Base-by-base conservation (phyloP, 2,113 vertebrate species). In the Nesogale talazaci region DNA sequence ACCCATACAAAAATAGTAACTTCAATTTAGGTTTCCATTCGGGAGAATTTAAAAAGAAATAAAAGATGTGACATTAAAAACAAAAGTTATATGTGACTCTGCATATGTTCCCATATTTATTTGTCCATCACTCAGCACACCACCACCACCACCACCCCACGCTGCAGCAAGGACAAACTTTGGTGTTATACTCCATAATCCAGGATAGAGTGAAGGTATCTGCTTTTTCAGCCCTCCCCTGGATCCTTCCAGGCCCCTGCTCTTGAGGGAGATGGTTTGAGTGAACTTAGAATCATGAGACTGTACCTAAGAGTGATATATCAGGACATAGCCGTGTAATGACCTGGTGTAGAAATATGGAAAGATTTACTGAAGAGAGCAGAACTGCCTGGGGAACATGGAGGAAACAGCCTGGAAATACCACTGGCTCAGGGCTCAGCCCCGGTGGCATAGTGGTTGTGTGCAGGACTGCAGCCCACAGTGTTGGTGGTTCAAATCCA, bases 11-110 rank as follows among this genome's bases (percentile, higher is more conserved):
- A 42, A 85, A 92, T 23, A 56, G 2, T 88, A 56, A 83, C 67
- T 83, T 92, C 42, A 70, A 15, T 69, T 70, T 95, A 88, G 88
- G 38, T 77, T 81, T 9, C 80, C 23, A 57, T 88, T 23, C 25
- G 22, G 23, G 31, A 22, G 29, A 69, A 27, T 90, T 88, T 31
- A 19, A 31, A 67, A 67, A 31, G 7, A 61, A 61, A 61, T 61
- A 29, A 40, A 65, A 70, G 20, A 25, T 70, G 27, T 78, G 46
- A 77, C 31, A 74, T 20, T 59, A 36, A 59, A 36, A 80, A 23
- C 46, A 61, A n/a, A 31, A 88, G 40, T 23, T 31, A 42, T 78
- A 56, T 89, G 46, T 83, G 40, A 76, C 80, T 40, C 25, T 89
- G 42, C 42, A 46, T 46, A 46, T 52, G 46, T 52, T 52, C 5